These are phyloP conservation scores for Acanthiza pusilla DNA, from an alignment of 2,797 vertebrate genomes.

Conservation along the genomic window DNA sequence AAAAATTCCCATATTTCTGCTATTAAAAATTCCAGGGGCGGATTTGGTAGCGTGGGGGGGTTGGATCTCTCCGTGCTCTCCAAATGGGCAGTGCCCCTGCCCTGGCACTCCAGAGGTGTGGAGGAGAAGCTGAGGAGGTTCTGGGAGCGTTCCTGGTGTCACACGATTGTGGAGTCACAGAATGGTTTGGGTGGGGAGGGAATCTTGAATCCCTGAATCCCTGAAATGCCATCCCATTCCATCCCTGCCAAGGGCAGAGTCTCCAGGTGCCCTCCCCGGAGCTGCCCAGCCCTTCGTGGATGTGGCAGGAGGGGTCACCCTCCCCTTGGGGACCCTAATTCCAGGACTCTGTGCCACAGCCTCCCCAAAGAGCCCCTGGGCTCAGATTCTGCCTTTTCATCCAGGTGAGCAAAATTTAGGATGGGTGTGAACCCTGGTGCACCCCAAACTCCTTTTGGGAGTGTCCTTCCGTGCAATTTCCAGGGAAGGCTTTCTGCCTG, in stretches of 20 bases:
- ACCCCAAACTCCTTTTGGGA: not conserved
- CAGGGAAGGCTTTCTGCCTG: not conserved
- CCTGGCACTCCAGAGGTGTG: not conserved
- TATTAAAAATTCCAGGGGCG: not conserved
- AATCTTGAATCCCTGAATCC: not conserved
- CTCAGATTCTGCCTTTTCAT: not conserved
- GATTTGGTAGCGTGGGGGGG: not conserved
- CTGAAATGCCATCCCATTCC: too few relatives aligned
- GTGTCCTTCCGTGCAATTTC: rapidly evolving
- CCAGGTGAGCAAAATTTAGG: not conserved
- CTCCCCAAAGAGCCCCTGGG: not conserved
- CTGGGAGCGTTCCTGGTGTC: not conserved
- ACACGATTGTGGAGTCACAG: rapidly evolving
- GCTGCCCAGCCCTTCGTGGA: not conserved
- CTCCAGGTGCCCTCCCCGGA: not conserved
- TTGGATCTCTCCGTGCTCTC: not conserved
- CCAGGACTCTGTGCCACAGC: rapidly evolving
- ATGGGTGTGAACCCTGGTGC: rapidly evolving
- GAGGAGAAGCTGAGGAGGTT: not conserved
- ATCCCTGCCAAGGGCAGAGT: rapidly evolving
- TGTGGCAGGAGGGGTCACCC: not conserved
- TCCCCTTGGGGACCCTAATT: not conserved
- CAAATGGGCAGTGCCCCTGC: not conserved
- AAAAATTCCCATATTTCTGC: not conserved
- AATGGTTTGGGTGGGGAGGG: not conserved